Percentiles rank a stretch among this genome's conserved stretches.
Evolutionary conservation across 1,140 invertebrate genomes (phyloP).

Genomic region (Laupala kohalensis): DNA sequence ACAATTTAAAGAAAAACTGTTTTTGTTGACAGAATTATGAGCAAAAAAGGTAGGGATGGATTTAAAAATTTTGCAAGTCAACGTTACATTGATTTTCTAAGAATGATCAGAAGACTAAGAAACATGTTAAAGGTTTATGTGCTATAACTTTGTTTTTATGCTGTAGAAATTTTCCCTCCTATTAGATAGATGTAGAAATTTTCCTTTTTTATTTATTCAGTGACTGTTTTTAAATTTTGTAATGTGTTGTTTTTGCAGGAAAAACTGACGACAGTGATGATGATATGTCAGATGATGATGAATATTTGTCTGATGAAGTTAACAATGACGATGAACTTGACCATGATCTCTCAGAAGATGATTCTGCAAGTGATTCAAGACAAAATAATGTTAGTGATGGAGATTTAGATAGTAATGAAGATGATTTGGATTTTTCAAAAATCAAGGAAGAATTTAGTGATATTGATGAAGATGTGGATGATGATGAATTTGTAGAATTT

Average conservation of each 20-base stretch:
- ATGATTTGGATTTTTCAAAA: neutral
- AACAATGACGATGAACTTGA: neutral
- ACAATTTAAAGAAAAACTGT: too few species aligned
- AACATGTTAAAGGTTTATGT: too few species aligned
- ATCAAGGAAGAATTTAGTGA: neutral
- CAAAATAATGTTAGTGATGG: neutral
- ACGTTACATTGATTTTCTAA: too few species aligned
- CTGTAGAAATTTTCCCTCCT: too few species aligned
- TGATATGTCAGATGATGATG: neutral
- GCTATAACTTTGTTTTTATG: too few species aligned
- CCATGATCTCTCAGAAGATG: neutral
- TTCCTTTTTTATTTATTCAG: too few species aligned
- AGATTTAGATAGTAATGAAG: neutral
- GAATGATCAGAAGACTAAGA: too few species aligned
- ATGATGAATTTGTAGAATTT: neutral
- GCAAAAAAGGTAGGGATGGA: too few species aligned
- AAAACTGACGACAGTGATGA: neutral
- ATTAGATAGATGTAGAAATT: too few species aligned
- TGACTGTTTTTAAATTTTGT: too few species aligned
- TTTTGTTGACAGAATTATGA: too few species aligned
- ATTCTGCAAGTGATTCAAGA: neutral
- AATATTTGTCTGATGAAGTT: neutral
- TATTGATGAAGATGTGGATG: neutral
- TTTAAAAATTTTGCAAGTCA: too few species aligned
- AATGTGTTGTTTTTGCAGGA: neutral